Conservation (phyloP, 2,888 invertebrate species). For the Mimas tiliae region DNA sequence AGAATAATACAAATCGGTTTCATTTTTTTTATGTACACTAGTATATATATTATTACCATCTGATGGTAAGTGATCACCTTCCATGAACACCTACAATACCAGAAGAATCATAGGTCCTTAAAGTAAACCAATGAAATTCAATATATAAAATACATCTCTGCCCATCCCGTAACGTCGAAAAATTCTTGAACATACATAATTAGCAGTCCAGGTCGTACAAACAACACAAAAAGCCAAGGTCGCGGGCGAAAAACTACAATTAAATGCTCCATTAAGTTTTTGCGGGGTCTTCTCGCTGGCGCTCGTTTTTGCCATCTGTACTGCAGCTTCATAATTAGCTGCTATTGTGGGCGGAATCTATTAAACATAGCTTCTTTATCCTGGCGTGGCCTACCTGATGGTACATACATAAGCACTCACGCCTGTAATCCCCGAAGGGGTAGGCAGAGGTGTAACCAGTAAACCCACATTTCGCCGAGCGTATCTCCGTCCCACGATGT, state of each 20-base stretch:
- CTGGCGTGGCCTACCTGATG: too few species aligned
- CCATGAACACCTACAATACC: too few species aligned
- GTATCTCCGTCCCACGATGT: too few species aligned
- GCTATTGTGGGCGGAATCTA: slow-evolving; percentile 20
- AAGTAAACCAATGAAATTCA: background rate
- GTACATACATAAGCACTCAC: too few species aligned
- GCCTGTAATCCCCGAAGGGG: too few species aligned
- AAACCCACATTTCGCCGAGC: too few species aligned
- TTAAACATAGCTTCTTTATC: slow-evolving; percentile 15
- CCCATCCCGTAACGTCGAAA: background rate
- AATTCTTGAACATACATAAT: slow-evolving; percentile 26
- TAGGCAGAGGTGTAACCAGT: too few species aligned
- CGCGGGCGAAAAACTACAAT: slow-evolving; percentile 52
- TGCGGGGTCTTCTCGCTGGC: slow-evolving; percentile 44
- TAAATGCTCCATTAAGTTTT: slow-evolving; percentile 56
- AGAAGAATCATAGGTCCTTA: too few species aligned
- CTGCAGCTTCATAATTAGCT: slow-evolving; percentile 24
- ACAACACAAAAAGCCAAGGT: slow-evolving; percentile 48
- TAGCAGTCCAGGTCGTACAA: slow-evolving; percentile 19
- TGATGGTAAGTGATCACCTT: too few species aligned
- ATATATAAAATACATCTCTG: background rate
- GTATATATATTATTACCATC: too few species aligned
- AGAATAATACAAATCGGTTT: too few species aligned
- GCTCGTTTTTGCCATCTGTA: slow-evolving; percentile 33
- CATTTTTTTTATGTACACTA: too few species aligned